These are phyloP conservation scores for Meiosimyza decipiens DNA, from an alignment of 2,888 invertebrate genomes.

Conservation along the genomic window DNA sequence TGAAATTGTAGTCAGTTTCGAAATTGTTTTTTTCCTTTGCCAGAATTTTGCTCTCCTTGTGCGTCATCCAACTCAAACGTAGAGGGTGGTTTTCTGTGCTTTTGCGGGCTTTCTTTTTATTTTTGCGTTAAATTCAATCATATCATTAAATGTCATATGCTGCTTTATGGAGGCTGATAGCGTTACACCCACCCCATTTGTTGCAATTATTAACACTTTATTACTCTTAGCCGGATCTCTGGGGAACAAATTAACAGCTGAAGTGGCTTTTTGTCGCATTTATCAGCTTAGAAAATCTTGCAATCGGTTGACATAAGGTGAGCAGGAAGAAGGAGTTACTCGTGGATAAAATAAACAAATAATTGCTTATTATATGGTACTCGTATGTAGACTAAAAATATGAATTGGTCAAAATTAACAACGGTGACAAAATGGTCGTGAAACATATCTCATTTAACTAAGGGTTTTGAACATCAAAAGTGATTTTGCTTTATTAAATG, in stretches of 20 bases:
- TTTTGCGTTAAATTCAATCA: constrained; percentile 28
- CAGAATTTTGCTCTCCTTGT: neutral
- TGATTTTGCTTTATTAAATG: too few species aligned
- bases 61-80: neutral
- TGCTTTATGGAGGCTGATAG: neutral
- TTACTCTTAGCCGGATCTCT: neutral
- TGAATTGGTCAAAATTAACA: too few species aligned
- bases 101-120: neutral
- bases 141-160: constrained; percentile 29
- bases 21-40: neutral
- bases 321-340: too few species aligned
- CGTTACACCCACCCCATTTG: neutral
- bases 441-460: too few species aligned
- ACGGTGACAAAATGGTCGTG: too few species aligned
- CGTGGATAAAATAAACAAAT: too few species aligned
- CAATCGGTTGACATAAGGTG: too few species aligned
- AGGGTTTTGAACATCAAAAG: too few species aligned
- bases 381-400: too few species aligned
- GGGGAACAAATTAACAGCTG: constrained; percentile 35
- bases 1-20: constrained; percentile 29
- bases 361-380: too few species aligned
- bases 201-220: constrained; percentile 32
- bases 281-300: constrained; percentile 28
- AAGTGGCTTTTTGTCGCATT: constrained; percentile 36
- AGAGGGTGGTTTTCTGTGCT: neutral